phyloP scores from a whole-genome alignment of 2,888 invertebrate species.

The Pyrgus malvae region DNA sequence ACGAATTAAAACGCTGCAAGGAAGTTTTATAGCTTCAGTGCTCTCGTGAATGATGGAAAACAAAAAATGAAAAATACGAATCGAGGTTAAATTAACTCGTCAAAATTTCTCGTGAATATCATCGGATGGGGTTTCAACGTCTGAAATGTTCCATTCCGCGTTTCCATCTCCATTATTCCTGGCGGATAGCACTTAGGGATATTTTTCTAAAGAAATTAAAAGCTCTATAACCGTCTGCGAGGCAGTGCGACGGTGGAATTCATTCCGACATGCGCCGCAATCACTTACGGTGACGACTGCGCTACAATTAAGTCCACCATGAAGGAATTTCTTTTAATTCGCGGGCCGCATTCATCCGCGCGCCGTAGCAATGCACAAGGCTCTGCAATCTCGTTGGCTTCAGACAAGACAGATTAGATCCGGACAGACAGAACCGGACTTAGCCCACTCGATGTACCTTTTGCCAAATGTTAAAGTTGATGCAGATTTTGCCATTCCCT shows the following conservation, averaged over 20 bases:
- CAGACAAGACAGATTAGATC: slow-evolving; percentile 27
- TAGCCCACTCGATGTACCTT: too few species aligned
- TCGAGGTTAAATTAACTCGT: slow-evolving; percentile 19
- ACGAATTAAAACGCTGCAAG: slow-evolving; percentile 21
- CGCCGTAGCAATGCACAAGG: slow-evolving; percentile 28
- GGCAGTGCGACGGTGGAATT: not conserved
- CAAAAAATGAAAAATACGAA: slow-evolving; percentile 11
- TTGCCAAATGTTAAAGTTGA: too few species aligned
- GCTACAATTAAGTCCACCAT: slow-evolving; percentile 34
- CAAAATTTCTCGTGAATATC: slow-evolving; percentile 1
- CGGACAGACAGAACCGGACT: slow-evolving; percentile 15
- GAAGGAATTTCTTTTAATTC: slow-evolving; percentile 37
- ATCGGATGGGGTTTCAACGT: not conserved
- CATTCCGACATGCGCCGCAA: slow-evolving; percentile 21
- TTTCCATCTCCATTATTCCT: not conserved
- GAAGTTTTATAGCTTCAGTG: slow-evolving; percentile 18
- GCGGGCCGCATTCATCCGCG: slow-evolving; percentile 2
- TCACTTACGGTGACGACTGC: slow-evolving; percentile 23
- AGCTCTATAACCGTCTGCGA: slow-evolving; percentile 2
- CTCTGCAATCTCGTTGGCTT: slow-evolving; percentile 35
- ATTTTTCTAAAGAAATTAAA: slow-evolving; percentile 20
- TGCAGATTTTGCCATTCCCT: too few species aligned
- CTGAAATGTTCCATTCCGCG: not conserved
- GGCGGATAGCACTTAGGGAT: slow-evolving; percentile 10
- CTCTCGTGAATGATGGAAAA: too few species aligned